Percentiles rank a stretch among this genome's conserved stretches.
Evolutionary conservation across 1,140 invertebrate species (phyloP).

Genomic region (Aphidius gifuensis): DNA sequence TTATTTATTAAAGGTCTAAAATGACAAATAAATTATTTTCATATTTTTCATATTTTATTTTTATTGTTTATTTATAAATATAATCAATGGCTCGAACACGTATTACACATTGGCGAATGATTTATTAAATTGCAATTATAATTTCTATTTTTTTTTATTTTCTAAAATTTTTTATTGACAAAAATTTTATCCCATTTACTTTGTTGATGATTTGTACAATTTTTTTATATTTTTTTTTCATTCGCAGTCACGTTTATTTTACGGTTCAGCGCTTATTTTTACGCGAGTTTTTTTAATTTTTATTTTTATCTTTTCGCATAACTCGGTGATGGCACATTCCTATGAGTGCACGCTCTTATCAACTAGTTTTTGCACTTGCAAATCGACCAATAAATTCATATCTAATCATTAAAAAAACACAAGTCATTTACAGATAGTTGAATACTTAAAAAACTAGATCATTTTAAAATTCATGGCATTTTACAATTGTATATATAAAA

Average conservation of each 20-base stretch:
- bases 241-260: slow-evolving; percentile 7
- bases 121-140: neutral
- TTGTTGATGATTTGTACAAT: too few relatives aligned
- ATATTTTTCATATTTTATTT: too few relatives aligned
- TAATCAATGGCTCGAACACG: slow-evolving; percentile 14
- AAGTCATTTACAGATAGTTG: neutral
- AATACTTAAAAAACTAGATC: too few relatives aligned
- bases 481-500: too few relatives aligned
- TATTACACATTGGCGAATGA: slow-evolving; percentile 5
- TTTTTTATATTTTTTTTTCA: slow-evolving; percentile 1
- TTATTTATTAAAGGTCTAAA: too few relatives aligned
- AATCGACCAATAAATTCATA: too few relatives aligned
- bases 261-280: slow-evolving; percentile 22
- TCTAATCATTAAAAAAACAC: neutral
- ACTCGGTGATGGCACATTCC: slow-evolving; percentile 28
- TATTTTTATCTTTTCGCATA: slow-evolving; percentile 13
- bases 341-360: slow-evolving; percentile 17
- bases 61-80: slow-evolving; percentile 1
- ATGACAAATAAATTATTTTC: too few relatives aligned
- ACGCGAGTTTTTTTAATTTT: slow-evolving; percentile 10
- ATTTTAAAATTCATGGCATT: too few relatives aligned
- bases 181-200: too few relatives aligned
- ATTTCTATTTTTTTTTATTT: too few relatives aligned
- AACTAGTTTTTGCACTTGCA: slow-evolving; percentile 1
- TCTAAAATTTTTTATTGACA: too few relatives aligned